Evolutionary conservation across 2,113 vertebrate species (phyloP), one percentile per base, ranked within the genome.

Genomic region (Megatriorchis doriae): DNA sequence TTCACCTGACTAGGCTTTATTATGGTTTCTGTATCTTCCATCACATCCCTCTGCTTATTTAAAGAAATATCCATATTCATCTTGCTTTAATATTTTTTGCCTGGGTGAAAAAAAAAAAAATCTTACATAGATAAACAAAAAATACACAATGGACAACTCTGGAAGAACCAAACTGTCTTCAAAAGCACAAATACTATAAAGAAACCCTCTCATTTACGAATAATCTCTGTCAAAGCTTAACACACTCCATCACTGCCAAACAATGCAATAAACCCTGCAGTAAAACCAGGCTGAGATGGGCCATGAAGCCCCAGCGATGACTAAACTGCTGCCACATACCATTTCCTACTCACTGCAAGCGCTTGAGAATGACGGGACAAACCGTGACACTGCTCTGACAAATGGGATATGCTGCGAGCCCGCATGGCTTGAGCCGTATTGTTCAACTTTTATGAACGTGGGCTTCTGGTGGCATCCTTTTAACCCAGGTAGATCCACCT

Each of bases 1-100:
- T 96, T 94, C 79, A 94, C 63, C 74, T 93, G 78, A 95, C 81
- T 83, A 80, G 70, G 53, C 21, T 96, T 96, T 93, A 96, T 90
- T 89, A 86, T 7, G 27, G 47, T 77, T 87, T 87, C 53, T 90
- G 23, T 36, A 84, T 62, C 85, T 88, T 83, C 47, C 63, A 88
- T 66, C 59, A 95, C 4, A 82, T 29, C 47, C 26, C 20, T 70
- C 38, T 56, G 67, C 32, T 88, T 88, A 77, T 65, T 91, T 68
- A 70, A 94, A 73, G 38, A 91, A 93, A 82, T 81, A 87, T 7
- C 22, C 32, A 43, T 62, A 70, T 80, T 89, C 38, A 86, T 38
- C 48, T 86, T 82, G 9, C 29, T 89, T 85, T 70, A 79, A 14
- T 68, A 61, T 25, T 40, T 90, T 88, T 75, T 53, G 5, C 70